Percentiles rank a stretch among this genome's conserved stretches.
phyloP scores from a whole-genome alignment of 2,113 vertebrate genomes.

The Oostethus manadensis region DNA sequence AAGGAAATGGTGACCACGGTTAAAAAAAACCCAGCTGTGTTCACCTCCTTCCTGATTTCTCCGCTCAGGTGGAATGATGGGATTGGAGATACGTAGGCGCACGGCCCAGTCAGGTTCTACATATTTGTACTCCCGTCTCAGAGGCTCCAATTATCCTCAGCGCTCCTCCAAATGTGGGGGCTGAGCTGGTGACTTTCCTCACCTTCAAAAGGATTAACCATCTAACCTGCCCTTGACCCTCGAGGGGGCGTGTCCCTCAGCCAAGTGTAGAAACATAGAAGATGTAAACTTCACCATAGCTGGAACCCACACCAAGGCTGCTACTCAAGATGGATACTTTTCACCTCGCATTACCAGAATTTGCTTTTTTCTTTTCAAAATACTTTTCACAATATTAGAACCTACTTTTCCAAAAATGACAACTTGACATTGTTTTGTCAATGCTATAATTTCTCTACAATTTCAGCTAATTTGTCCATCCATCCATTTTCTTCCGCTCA shows the following conservation, averaged over 20 bases:
- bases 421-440: too few relatives aligned
- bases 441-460: too few relatives aligned
- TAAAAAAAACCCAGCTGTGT: not conserved
- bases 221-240: slow-evolving; percentile 40
- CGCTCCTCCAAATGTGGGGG: not conserved
- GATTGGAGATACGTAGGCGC: slow-evolving; percentile 65
- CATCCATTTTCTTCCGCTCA: too few relatives aligned
- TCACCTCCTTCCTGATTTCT: not conserved
- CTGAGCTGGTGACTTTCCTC: slow-evolving; percentile 52
- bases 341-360: too few relatives aligned
- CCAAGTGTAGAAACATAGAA: not conserved
- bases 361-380: too few relatives aligned
- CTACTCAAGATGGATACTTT: too few relatives aligned
- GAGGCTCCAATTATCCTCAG: slow-evolving; percentile 60
- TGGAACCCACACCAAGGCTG: too few relatives aligned
- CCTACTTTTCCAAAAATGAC: too few relatives aligned
- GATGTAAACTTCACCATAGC: too few relatives aligned
- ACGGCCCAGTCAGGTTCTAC: slow-evolving; percentile 58
- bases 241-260: not conserved
- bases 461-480: too few relatives aligned
- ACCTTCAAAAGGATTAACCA: slow-evolving; percentile 46
- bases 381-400: too few relatives aligned
- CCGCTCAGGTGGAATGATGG: slow-evolving; percentile 72
- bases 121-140: slow-evolving; percentile 62
- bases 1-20: slow-evolving; percentile 41